Evolutionary conservation across 1,140 invertebrate species (phyloP).

Genomic region (Lordiphosa stackelbergi): DNA sequence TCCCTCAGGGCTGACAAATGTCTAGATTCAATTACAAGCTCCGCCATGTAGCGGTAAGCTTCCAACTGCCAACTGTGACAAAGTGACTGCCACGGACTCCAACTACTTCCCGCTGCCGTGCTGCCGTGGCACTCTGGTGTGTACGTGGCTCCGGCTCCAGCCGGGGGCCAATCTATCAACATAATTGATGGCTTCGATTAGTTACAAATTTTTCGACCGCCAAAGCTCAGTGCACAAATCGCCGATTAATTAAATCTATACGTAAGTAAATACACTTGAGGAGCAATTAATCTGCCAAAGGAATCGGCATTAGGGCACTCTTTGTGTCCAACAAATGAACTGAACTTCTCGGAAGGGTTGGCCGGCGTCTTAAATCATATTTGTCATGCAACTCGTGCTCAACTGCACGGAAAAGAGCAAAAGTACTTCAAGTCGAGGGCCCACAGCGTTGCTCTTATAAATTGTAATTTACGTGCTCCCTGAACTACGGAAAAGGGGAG

Average conservation of each 20-base stretch:
- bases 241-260: conserved; percentile 71
- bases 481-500: conserved; percentile 23
- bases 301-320: conserved; percentile 34
- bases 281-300: conserved; percentile 60
- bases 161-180: conserved; percentile 67
- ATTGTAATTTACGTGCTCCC: conserved; percentile 50
- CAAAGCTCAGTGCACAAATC: conserved; percentile 71
- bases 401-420: conserved; percentile 75
- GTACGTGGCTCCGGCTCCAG: conserved; percentile 47
- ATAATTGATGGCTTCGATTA: conserved; percentile 76
- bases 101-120: conserved; percentile 13
- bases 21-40: conserved; percentile 61
- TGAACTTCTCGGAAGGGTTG: conserved; percentile 40
- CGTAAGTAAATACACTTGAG: conserved; percentile 25
- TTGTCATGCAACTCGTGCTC: conserved; percentile 71
- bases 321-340: conserved; percentile 63
- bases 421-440: conserved; percentile 21
- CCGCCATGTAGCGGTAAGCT: conserved; percentile 55
- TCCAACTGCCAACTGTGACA: conserved; percentile 64
- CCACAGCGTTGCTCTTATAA: conserved; percentile 34
- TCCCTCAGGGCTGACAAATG: conserved; percentile 19
- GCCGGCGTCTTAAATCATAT: conserved; percentile 27
- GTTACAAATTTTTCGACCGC: conserved; percentile 56
- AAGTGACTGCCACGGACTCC: conserved; percentile 41
- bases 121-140: conserved; percentile 1